Evolutionary conservation across 2,113 vertebrate genomes (phyloP), one percentile per base, ranked within the genome.

Genomic region (Muntiacus reevesi): DNA sequence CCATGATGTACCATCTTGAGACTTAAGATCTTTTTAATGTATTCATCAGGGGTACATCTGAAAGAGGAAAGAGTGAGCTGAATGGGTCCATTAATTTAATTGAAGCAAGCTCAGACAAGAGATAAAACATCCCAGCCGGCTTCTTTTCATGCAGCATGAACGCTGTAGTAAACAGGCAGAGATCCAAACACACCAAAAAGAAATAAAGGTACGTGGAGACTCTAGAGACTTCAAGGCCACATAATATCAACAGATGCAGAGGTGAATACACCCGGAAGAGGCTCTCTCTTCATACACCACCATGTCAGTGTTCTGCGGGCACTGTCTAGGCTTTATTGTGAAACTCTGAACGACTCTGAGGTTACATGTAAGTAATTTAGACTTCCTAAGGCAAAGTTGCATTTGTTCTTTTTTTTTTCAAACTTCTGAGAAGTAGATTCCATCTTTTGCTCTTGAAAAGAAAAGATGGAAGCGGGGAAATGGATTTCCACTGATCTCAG

Each of bases 21-120:
- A 99, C 99, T 99, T 99, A 99, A 99, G 99, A 99, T 99, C 99
- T 99, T 99, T 99, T 99, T 99, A 99, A 99, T 99, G 99, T 99
- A 99, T 99, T 99, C 99, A 93, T 99, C 98, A 98, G 98, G 97
- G 98, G 99, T 98, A 98, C 98, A 99, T 99, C 99, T 99, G 99
- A 99, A 99, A 99, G 99, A 99, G 99, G 99, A 98, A 99, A 99
- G 99, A 99, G 99, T 97, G 98, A 99, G 98, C 99, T 99, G 99
- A 99, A 99, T 99, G 99, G 99, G 99, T 99, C 99, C 99, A 99
- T 99, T 99, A 99, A 99, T 99, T 99, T 99, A 99, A 99, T 99
- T 99, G 99, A 99, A 99, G 99, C 98, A 96, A 99, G 99, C 99
- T 99, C 99, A 99, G 99, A 99, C 99, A 99, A 99, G 99, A 99